Evolutionary conservation across 2,888 invertebrate species (phyloP), one percentile per base, ranked within the genome.

Genomic region (Drosophila seclusa): DNA sequence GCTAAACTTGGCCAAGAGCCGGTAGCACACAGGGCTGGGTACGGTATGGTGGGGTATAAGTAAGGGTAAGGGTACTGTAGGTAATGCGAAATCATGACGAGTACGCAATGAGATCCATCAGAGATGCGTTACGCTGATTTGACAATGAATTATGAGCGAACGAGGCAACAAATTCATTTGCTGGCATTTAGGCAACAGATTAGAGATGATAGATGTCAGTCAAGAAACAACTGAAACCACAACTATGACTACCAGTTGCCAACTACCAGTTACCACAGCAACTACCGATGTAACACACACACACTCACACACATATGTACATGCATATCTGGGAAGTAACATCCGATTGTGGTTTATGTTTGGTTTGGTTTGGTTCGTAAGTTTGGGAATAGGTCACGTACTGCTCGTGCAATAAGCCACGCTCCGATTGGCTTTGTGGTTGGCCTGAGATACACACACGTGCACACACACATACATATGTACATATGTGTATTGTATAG

Each of bases 181-280:
- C 55, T 27, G 59, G 57, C 60, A 68, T 84, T 85, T 84, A 80
- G 75, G 72, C 77, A 73, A 76, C 67, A 69, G 75, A 84, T 89
- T 80, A 80, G 80, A 87, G 73, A 84, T 74, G 74, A 70, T n/a
- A 70, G 65, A 76, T 72, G 78, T 65, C 80, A 80, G 79, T 54
- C 67, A 57, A 63, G 57, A 58, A 58, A 36, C 18, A 54, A 21
- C 52, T 52, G 29, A 31, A 74, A 77, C 52, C 52, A 38, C 67
- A 71, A 32, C 45, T 45, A 49, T 50, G 34, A 32, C 55, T 45
- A 45, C 45, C 45, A 45, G 45, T 45, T 21, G 45, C 45, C 42
- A 42, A 42, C 42, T 21, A 45, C 27, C 55, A 21, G 49, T 50
- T 66, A 24, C 52, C 48, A 24, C 31, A 57, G 8, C 18, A 18